Evolutionary conservation across 92 coral and sea anemone genomes (phyloP), one percentile per base, ranked within the genome.

Genomic region (Palythoa grandiflora): DNA sequence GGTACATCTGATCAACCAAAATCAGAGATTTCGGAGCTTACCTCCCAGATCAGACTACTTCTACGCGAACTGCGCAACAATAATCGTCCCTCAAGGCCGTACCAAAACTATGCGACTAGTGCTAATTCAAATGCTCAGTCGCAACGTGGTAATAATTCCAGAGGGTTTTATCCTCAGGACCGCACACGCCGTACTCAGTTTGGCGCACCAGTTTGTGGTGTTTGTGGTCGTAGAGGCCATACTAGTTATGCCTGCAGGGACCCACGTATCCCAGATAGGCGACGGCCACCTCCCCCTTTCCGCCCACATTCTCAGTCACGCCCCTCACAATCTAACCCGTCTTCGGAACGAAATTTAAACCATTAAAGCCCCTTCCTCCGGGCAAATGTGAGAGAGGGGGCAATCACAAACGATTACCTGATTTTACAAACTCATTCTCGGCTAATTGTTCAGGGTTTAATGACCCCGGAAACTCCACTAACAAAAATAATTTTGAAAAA

Each of bases 181-280:
- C 77, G 77, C 19, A 73, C 77, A 36, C 40, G 87, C n/a, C 83
- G 76, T 48, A 88, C 78, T 12, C 38, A 63, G 10, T 47, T 48
- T 38, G 87, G 91, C 15, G 75, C 76, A 9, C 54, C 84, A 16
- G 71, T 88, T 48, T 88, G 91, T 73, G 75, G 65, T 10, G 57
- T 71, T 36, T 88, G 91, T 53, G 87, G 87, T 17, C 83, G 68
- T 54, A 80, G 54, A 51, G 91, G 91, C 20, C 91, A 88, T 51
- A 47, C 83, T 68, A 55, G 57, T 28, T 88, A 70, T 57, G 70
- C 68, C 66, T 88, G 84, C 61, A 70, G 91, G 15, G 55, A 73
- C 19, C 78, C 78, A 17, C 53, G 78, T 15, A 73, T 73, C 51
- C 78, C 78, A 38, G 78, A 73, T 38, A 73, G 78, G 48, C 78